Evolutionary conservation across 2,113 vertebrate genomes (phyloP).

Genomic region (Dromas ardeola): DNA sequence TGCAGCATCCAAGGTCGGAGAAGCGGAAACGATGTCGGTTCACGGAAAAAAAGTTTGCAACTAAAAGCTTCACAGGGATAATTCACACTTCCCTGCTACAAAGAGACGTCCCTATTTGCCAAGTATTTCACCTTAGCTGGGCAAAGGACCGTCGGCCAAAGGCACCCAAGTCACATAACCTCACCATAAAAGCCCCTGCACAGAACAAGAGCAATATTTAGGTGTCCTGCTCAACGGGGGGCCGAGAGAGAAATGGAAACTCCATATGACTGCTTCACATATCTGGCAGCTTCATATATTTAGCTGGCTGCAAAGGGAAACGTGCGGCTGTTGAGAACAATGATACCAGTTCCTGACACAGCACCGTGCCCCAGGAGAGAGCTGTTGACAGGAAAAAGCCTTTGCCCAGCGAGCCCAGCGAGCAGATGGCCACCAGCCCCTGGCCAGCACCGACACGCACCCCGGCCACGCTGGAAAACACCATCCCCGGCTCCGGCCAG

Average conservation of each 20-base stretch:
- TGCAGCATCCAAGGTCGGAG: not conserved
- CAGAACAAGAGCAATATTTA: not conserved
- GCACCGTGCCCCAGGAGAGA: not conserved
- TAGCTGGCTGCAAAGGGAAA: conserved; percentile 12
- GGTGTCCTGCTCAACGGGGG: not conserved
- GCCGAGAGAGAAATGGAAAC: not conserved
- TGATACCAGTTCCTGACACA: not conserved
- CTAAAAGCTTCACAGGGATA: not conserved
- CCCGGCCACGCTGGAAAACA: not conserved
- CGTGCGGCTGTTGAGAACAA: not conserved
- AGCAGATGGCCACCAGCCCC: not conserved
- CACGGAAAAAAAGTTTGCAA: not conserved
- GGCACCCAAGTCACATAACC: not conserved
- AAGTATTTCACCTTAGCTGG: not conserved
- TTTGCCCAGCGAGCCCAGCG: not conserved
- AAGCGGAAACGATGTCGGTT: not conserved
- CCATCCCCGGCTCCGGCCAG: not conserved
- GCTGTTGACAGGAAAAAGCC: not conserved
- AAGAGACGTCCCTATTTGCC: not conserved
- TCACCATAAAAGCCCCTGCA: not conserved
- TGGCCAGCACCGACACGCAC: not conserved
- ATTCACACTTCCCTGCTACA: not conserved
- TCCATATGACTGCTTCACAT: not conserved
- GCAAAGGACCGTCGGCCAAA: not conserved
- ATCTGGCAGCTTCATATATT: not conserved